Evolutionary conservation across 1,140 invertebrate species (phyloP).

Genomic region (Brachionus rubens): DNA sequence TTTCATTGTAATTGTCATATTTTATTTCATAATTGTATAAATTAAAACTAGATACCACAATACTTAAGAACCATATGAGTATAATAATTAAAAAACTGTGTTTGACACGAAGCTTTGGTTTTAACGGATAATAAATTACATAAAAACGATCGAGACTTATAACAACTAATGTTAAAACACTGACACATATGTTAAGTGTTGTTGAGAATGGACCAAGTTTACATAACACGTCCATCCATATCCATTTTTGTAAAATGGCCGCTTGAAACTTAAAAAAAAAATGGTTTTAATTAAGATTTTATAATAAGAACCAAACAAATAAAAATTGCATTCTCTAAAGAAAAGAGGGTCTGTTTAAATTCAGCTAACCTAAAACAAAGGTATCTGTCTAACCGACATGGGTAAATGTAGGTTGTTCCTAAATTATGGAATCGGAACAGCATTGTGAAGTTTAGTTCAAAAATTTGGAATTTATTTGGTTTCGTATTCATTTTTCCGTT

Average conservation of each 20-base stretch:
- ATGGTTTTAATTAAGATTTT: slow-evolving; percentile 46
- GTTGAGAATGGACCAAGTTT: slow-evolving; percentile 76
- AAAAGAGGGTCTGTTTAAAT: no score
- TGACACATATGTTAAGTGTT: slow-evolving; percentile 73
- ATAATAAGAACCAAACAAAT: not conserved
- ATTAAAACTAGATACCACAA: slow-evolving; percentile 66
- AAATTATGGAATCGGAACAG: no score
- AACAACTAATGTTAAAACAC: slow-evolving; percentile 75
- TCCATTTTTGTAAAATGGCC: slow-evolving; percentile 74
- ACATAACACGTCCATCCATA: slow-evolving; percentile 76
- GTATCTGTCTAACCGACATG: no score
- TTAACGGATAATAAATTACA: slow-evolving; percentile 75
- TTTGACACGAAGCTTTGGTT: slow-evolving; percentile 68
- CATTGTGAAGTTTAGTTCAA: no score
- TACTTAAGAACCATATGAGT: slow-evolving; percentile 68
- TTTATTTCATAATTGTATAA: slow-evolving; percentile 22
- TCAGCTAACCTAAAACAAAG: no score
- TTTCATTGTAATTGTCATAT: not conserved
- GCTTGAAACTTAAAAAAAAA: slow-evolving; percentile 70
- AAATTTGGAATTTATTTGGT: no score
- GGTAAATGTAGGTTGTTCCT: no score
- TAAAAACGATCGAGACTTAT: slow-evolving; percentile 73
- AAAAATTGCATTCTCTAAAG: not conserved
- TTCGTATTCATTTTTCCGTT: no score
- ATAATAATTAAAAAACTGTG: slow-evolving; percentile 69